Conservation (phyloP, 1,140 invertebrate genomes). For the Aphaenogaster rudis region DNA sequence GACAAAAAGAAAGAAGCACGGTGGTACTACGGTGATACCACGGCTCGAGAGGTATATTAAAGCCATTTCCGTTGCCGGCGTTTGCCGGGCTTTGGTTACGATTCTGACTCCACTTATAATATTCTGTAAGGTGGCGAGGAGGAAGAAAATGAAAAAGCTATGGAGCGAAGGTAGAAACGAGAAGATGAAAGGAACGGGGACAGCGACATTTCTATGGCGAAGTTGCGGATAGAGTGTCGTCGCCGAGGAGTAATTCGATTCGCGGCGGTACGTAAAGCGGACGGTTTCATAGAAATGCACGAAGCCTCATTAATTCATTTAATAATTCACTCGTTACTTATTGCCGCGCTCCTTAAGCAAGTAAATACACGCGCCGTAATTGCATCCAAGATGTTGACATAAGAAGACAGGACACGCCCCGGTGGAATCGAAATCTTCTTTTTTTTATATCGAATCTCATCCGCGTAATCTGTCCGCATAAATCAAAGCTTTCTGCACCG, state of each 20-base stretch:
- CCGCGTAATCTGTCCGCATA: background rate
- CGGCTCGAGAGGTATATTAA: slow-evolving; percentile 66
- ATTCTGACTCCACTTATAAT: slow-evolving; percentile 49
- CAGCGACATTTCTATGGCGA: slow-evolving; percentile 15
- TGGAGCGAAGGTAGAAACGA: slow-evolving; percentile 37
- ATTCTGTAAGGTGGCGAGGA: slow-evolving; percentile 30
- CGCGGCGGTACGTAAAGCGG: slow-evolving; percentile 15
- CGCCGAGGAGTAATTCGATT: slow-evolving; percentile 39
- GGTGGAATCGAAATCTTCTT: background rate
- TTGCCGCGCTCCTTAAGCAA: background rate
- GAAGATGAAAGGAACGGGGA: slow-evolving; percentile 10
- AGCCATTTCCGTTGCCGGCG: slow-evolving; percentile 64
- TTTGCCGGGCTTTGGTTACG: slow-evolving; percentile 60
- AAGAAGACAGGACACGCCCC: background rate
- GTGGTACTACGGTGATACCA: background rate
- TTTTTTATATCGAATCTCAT: background rate
- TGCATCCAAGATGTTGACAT: background rate
- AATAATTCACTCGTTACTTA: slow-evolving; percentile 25
- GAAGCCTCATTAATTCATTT: slow-evolving; percentile 32
- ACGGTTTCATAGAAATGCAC: background rate
- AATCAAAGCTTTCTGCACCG: background rate
- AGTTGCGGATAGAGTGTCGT: background rate
- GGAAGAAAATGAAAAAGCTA: slow-evolving; percentile 62
- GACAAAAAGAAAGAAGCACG: background rate
- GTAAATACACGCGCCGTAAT: background rate